A percentile compares a stretch with the other conserved stretches of the same genome.
Conservation (phyloP, 2,797 vertebrate genomes). For the Cuculus canorus region DNA sequence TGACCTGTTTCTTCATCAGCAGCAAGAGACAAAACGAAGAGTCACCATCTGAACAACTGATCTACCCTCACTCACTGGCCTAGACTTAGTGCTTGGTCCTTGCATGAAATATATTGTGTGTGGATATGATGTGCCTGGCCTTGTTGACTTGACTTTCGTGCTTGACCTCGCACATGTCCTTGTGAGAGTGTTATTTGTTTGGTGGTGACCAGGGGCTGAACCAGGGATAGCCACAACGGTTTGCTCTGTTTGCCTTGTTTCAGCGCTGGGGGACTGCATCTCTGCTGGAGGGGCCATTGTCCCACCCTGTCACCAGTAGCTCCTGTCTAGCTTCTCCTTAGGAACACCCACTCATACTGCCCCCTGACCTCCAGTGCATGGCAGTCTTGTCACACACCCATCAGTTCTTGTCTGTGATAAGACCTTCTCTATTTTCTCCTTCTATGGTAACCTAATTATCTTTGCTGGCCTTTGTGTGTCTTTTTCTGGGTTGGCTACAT, state of each 20-base stretch:
- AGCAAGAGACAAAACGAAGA: not conserved
- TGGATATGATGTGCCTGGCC: not conserved
- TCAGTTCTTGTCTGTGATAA: not conserved
- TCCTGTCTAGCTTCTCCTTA: not conserved
- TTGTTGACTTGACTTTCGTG: not conserved
- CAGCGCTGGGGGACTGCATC: fast-evolving
- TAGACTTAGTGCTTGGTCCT: not conserved
- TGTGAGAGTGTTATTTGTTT: fast-evolving
- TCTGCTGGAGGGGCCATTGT: not conserved
- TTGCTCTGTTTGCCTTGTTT: not conserved
- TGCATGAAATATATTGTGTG: not conserved
- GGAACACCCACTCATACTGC: not conserved
- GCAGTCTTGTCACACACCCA: not conserved
- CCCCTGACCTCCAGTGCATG: not conserved
- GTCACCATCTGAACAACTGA: fast-evolving
- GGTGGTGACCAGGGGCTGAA: not conserved
- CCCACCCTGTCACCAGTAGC: not conserved
- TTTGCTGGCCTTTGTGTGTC: not conserved
- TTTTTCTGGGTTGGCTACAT: not conserved
- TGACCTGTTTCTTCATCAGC: not conserved
- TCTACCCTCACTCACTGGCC: not conserved
- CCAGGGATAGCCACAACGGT: not conserved
- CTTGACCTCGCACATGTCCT: not conserved
- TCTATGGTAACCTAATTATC: not conserved
- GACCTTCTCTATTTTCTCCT: not conserved